Evolutionary conservation across 1,140 invertebrate species (phyloP).

Genomic region (Zaprionus camerounensis): DNA sequence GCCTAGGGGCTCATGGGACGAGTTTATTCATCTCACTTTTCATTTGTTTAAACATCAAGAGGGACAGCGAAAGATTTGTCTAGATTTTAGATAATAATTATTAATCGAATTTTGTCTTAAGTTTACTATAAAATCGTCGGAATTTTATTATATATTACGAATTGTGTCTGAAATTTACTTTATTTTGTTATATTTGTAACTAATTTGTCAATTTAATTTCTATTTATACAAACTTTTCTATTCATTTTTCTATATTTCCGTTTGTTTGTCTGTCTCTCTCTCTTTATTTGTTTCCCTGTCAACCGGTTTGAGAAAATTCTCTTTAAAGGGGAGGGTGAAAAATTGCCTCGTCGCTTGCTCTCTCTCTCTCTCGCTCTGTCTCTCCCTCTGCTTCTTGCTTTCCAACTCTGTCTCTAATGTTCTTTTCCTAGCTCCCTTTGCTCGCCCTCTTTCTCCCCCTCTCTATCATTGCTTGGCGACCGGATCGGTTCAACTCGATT

Average conservation of each 20-base stretch:
- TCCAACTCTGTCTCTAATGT: not conserved
- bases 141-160: not conserved
- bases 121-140: not conserved
- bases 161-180: not conserved
- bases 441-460: not conserved
- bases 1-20: not conserved
- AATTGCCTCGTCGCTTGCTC: not conserved
- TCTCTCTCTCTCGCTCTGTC: not conserved
- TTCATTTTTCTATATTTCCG: not conserved
- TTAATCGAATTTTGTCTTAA: not conserved
- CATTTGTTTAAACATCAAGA: not conserved
- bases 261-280: slow-evolving; percentile 10
- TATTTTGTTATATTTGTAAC: not conserved
- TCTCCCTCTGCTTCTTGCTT: not conserved
- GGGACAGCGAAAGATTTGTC: not conserved
- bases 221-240: not conserved
- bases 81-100: not conserved
- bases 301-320: slow-evolving; percentile 38
- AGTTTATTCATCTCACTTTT: not conserved
- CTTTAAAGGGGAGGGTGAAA: slow-evolving; percentile 27
- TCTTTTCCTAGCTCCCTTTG: not conserved
- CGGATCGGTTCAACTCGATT: slow-evolving; percentile 51
- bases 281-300: slow-evolving; percentile 10
- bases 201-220: not conserved
- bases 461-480: slow-evolving; percentile 9